Evolutionary conservation across 2,888 invertebrate genomes (phyloP).

Genomic region (Alsophila aescularia): DNA sequence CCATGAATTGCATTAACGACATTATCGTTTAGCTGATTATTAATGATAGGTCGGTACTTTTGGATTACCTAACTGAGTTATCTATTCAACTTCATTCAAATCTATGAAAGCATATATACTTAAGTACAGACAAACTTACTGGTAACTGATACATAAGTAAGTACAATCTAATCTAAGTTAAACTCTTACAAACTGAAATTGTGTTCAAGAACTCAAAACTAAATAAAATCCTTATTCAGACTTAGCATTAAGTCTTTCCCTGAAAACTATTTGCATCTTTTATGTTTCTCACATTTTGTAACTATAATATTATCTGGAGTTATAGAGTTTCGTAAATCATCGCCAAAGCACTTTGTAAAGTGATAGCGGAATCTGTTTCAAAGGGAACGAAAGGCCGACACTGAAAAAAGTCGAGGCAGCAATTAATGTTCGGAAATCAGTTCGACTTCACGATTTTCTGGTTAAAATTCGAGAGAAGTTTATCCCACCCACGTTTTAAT

Average conservation of each 20-base stretch:
- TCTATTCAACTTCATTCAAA: too few relatives aligned
- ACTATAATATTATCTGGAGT: slow-evolving; percentile 8
- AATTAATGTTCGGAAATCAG: slow-evolving; percentile 4
- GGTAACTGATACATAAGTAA: too few relatives aligned
- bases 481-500: background rate
- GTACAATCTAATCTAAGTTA: too few relatives aligned
- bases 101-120: too few relatives aligned
- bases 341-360: slow-evolving; percentile 13
- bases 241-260: slow-evolving; percentile 9
- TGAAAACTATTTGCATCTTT: slow-evolving; percentile 18
- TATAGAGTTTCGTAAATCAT: slow-evolving; percentile 11
- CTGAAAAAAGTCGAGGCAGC: slow-evolving; percentile 2
- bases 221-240: background rate
- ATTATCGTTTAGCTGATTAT: slow-evolving; percentile 34
- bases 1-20: slow-evolving; percentile 48
- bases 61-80: too few relatives aligned
- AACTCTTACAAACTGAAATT: too few relatives aligned
- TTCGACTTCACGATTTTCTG: slow-evolving; percentile 4
- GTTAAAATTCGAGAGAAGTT: slow-evolving; percentile 1
- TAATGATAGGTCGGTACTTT: too few relatives aligned
- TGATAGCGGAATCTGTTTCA: slow-evolving; percentile 17
- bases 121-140: too few relatives aligned
- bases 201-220: background rate
- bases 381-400: background rate
- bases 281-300: slow-evolving; percentile 4